Evolutionary conservation across 2,797 vertebrate genomes (phyloP).

Genomic region (Nothura maculosa): DNA sequence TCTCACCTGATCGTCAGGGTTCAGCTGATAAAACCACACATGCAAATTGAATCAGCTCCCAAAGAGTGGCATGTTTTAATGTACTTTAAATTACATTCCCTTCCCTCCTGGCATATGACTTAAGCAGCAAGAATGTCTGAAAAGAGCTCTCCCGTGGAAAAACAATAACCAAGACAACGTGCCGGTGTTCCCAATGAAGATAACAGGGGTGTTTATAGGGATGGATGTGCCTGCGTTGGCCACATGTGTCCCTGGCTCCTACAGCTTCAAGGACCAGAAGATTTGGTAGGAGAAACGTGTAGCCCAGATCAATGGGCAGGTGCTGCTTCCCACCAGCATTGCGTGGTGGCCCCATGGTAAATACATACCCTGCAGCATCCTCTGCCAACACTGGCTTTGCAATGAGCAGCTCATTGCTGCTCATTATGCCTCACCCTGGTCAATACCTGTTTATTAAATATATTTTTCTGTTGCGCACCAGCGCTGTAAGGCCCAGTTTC

Average conservation of each 20-base stretch:
- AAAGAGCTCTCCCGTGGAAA: neutral
- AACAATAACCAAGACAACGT: neutral
- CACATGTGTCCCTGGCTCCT: neutral
- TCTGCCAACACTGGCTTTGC: neutral
- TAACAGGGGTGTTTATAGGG: neutral
- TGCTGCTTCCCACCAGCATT: accelerated
- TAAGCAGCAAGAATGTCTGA: neutral
- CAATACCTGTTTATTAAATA: constrained; percentile 34
- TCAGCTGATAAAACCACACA: neutral
- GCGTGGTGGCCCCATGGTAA: accelerated
- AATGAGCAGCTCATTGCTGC: neutral
- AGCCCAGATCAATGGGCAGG: accelerated
- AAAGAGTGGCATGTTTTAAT: neutral
- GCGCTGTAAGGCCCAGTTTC: neutral
- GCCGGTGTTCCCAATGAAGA: neutral
- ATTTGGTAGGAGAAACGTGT: neutral
- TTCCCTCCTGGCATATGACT: neutral
- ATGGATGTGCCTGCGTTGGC: accelerated
- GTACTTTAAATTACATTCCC: neutral
- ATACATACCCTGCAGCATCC: neutral
- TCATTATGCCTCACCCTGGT: neutral
- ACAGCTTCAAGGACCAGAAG: neutral
- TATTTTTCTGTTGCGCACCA: too few relatives aligned
- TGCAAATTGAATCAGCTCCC: neutral
- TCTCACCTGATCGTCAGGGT: neutral